Conservation (phyloP, 2,888 invertebrate genomes). For the Parnassius smintheus region DNA sequence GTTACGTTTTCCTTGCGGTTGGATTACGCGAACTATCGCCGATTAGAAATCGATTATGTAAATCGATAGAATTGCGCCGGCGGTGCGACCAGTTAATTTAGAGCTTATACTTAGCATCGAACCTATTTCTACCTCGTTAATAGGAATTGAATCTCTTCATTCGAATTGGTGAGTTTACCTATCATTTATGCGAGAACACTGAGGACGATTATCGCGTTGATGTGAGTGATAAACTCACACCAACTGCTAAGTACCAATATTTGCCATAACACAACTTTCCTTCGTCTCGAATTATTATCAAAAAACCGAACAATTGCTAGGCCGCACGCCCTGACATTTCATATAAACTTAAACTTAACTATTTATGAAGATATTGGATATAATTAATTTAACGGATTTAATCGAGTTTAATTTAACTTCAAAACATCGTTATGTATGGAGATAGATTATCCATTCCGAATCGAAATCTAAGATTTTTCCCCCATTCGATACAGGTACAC, state of each 20-base stretch:
- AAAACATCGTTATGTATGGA: too few relatives aligned
- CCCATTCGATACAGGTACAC: too few relatives aligned
- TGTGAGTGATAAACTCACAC: slow-evolving; percentile 50
- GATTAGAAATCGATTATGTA: slow-evolving; percentile 20
- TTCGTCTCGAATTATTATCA: slow-evolving; percentile 29
- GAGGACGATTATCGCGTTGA: slow-evolving; percentile 64
- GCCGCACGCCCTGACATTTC: too few relatives aligned
- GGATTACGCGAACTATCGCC: slow-evolving; percentile 8
- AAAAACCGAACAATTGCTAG: too few relatives aligned
- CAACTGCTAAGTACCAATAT: slow-evolving; percentile 57
- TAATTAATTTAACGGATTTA: too few relatives aligned
- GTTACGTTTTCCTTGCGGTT: slow-evolving; percentile 10
- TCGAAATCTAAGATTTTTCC: too few relatives aligned
- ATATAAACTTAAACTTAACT: too few relatives aligned
- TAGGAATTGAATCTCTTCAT: slow-evolving; percentile 43
- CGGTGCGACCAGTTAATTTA: slow-evolving; percentile 25
- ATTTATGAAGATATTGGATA: too few relatives aligned
- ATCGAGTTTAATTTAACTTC: too few relatives aligned
- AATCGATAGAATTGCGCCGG: slow-evolving; percentile 2
- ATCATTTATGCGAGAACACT: slow-evolving; percentile 52
- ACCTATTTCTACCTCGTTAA: not conserved
- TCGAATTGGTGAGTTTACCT: slow-evolving; percentile 62
- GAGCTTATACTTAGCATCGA: too few relatives aligned
- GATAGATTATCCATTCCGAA: too few relatives aligned
- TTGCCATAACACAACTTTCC: slow-evolving; percentile 62